phyloP scores from a whole-genome alignment of 2,888 invertebrate species.

The Chironomus riparius region DNA sequence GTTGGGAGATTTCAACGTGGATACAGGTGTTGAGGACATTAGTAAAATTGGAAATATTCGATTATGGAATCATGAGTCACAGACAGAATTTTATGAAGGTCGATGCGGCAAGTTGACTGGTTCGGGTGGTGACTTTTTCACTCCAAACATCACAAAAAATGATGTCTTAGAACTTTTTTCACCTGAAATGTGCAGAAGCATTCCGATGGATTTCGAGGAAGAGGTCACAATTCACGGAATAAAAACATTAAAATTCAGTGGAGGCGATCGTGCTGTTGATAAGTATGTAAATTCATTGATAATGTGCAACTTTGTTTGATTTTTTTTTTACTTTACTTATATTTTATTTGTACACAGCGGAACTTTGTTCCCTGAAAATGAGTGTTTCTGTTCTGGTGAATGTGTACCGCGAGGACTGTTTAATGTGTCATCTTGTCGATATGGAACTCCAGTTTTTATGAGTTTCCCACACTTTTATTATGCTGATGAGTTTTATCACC shows the following conservation, averaged over 20 bases:
- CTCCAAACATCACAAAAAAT: constrained; percentile 52
- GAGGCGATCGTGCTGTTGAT: constrained; percentile 57
- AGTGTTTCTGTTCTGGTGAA: constrained; percentile 64
- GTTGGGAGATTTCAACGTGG: constrained; percentile 64
- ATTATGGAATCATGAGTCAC: constrained; percentile 60
- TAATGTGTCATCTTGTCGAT: constrained; percentile 65
- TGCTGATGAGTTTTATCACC: constrained; percentile 57
- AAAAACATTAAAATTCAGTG: constrained; percentile 57
- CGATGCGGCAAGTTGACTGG: constrained; percentile 56
- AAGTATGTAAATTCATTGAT: constrained; percentile 39
- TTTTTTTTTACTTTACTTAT: neutral
- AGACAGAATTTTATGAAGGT: constrained; percentile 45
- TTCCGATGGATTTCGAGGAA: constrained; percentile 52
- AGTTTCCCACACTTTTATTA: constrained; percentile 77
- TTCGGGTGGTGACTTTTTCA: constrained; percentile 73
- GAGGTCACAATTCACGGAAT: constrained; percentile 52
- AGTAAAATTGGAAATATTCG: constrained; percentile 57
- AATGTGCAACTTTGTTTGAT: constrained; percentile 38
- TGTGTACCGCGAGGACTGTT: constrained; percentile 65
- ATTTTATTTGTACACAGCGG: constrained; percentile 36
- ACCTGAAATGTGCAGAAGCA: constrained; percentile 65
- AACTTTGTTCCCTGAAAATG: constrained; percentile 49
- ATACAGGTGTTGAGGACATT: constrained; percentile 56
- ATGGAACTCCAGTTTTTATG: constrained; percentile 70
- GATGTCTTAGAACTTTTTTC: constrained; percentile 54